Evolutionary conservation across 1,140 invertebrate species (phyloP).

Genomic region (Monochamus saltuarius): DNA sequence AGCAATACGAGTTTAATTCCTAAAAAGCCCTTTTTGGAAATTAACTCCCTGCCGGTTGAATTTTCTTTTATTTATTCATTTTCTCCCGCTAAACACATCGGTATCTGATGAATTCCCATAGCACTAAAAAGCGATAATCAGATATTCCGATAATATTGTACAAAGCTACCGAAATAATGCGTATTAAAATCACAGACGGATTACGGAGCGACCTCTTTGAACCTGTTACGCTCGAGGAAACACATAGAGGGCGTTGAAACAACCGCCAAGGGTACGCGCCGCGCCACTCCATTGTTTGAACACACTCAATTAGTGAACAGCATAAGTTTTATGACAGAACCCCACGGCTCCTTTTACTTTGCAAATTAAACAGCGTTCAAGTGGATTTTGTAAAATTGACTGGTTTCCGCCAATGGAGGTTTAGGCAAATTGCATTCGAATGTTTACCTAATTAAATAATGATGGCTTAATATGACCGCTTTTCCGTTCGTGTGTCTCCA

Average conservation of each 20-base stretch:
- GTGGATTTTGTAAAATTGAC: no score
- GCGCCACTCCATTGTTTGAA: conserved; percentile 35
- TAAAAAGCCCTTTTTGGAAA: no score
- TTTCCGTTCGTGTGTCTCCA: no score
- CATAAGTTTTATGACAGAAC: conserved; percentile 35
- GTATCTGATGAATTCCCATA: conserved; percentile 22
- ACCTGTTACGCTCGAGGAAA: conserved; percentile 43
- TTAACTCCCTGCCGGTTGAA: background rate
- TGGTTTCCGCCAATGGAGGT: no score
- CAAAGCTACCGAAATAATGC: conserved; percentile 49
- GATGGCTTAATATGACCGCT: no score
- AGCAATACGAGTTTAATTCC: background rate
- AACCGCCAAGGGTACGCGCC: conserved; percentile 31
- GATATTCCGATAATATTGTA: conserved; percentile 42
- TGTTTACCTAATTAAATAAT: no score
- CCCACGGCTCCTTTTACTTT: no score
- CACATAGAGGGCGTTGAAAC: conserved; percentile 39
- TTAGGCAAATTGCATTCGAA: no score
- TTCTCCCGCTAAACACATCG: conserved; percentile 18
- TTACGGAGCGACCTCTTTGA: conserved; percentile 46
- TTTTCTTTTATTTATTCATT: conserved; percentile 15
- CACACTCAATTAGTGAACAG: conserved; percentile 40
- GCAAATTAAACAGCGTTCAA: no score
- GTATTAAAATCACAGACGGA: conserved; percentile 50
- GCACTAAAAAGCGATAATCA: conserved; percentile 39